Percentiles rank a stretch among this genome's conserved stretches.
Evolutionary conservation across 1,140 invertebrate genomes (phyloP).

Genomic region (Heterodera schachtii): DNA sequence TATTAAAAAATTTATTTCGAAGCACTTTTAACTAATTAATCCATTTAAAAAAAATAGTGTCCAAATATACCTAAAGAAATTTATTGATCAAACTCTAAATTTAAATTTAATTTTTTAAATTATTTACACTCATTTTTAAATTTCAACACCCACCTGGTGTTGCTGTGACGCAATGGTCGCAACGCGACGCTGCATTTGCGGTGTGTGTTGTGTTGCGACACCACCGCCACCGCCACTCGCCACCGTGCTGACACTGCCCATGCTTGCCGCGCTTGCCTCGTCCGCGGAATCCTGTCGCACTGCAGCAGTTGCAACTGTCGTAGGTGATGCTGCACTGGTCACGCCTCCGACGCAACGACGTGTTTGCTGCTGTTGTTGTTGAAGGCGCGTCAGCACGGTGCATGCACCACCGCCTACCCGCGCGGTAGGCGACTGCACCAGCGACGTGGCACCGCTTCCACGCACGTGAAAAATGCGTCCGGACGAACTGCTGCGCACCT

Average conservation of each 20-base stretch:
- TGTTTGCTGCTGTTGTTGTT: conserved; percentile 4
- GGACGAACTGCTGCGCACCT: conserved; percentile 20
- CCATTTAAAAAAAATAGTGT: no score
- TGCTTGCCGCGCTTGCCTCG: conserved; percentile 50
- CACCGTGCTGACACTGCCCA: conserved; percentile 58
- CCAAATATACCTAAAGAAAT: no score
- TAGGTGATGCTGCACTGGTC: not conserved
- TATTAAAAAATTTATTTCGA: no score
- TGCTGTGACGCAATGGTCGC: conserved; percentile 30
- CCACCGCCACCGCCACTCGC: conserved; percentile 34
- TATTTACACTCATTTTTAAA: not conserved
- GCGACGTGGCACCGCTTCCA: not conserved
- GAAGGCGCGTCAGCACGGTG: conserved; percentile 9
- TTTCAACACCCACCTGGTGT: conserved; percentile 6
- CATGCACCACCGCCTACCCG: not conserved
- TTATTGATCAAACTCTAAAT: no score
- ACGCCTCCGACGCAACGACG: not conserved
- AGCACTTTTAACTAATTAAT: no score
- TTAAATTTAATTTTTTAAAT: no score
- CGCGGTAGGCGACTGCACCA: conserved; percentile 1
- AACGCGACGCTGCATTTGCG: conserved; percentile 35
- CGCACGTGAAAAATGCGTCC: conserved; percentile 36
- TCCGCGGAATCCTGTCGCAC: conserved; percentile 50
- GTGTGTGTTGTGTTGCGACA: conserved; percentile 29
- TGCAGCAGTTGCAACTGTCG: not conserved